Percentiles rank a stretch among this genome's conserved stretches.
These are phyloP conservation scores for Nyctalus aviator DNA, from an alignment of 2,797 vertebrate species.

Conservation along the genomic window DNA sequence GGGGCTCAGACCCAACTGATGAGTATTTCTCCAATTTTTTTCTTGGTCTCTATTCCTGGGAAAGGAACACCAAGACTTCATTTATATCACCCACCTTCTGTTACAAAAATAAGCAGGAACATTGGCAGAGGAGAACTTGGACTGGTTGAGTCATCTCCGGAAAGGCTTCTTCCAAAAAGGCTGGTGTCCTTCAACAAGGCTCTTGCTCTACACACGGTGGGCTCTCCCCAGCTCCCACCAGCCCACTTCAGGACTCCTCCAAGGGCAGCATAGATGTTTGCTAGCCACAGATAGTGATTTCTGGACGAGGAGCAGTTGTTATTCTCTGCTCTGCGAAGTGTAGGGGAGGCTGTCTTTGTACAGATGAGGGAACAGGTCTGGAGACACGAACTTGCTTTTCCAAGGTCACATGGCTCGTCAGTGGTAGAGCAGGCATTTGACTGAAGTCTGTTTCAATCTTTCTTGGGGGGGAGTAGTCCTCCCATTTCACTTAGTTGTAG, in stretches of 20 bases:
- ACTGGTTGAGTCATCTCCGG: neutral
- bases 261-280: neutral
- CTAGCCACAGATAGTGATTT: neutral
- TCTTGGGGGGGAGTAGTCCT: neutral
- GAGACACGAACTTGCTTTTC: neutral
- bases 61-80: neutral
- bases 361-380: neutral
- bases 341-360: neutral
- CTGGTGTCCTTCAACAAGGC: neutral
- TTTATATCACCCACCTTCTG: conserved; percentile 1
- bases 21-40: neutral
- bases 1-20: neutral
- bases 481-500: neutral
- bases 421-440: neutral
- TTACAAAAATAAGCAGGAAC: conserved; percentile 11
- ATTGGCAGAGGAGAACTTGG: neutral
- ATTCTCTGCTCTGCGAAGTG: neutral
- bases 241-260: neutral
- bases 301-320: neutral
- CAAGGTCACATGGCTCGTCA: neutral
- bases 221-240: neutral
- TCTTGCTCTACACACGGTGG: fast-evolving
- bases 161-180: neutral
- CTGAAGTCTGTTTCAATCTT: neutral
- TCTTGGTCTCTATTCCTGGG: neutral